Conservation (phyloP, 2,797 vertebrate genomes). For the Leptatherina wallacei region DNA sequence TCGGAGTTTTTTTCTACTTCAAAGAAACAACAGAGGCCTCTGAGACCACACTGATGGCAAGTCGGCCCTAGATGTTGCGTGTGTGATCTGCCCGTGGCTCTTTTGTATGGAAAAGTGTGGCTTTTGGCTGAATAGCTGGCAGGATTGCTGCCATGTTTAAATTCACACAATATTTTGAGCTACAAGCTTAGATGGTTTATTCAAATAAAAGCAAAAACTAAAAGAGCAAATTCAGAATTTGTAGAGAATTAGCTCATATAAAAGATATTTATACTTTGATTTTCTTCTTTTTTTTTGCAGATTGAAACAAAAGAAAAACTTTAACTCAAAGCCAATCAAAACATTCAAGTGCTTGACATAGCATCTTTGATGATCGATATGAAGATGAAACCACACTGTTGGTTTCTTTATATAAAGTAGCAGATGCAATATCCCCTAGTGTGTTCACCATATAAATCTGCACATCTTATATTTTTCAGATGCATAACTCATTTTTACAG, state of each 20-base stretch:
- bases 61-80: constrained; percentile 37
- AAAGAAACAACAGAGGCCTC: constrained; percentile 53
- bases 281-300: too few relatives aligned
- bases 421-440: constrained; percentile 45
- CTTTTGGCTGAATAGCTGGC: constrained; percentile 11
- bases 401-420: constrained; percentile 38
- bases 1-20: constrained; percentile 56
- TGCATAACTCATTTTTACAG: constrained; percentile 73
- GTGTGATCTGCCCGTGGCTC: constrained; percentile 35
- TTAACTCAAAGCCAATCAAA: constrained; percentile 10
- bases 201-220: constrained; percentile 1
- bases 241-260: too few relatives aligned
- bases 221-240: not conserved
- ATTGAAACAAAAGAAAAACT: constrained; percentile 2
- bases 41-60: constrained; percentile 60
- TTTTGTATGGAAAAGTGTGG: constrained; percentile 33
- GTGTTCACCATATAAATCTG: constrained; percentile 59
- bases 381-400: constrained; percentile 14
- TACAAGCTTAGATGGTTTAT: not conserved
- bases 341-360: constrained; percentile 1
- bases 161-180: constrained; percentile 7
- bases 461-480: constrained; percentile 68
- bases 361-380: not conserved
- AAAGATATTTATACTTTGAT: too few relatives aligned
- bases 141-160: constrained; percentile 16